phyloP scores from a whole-genome alignment of 2,113 vertebrate genomes.

The Hypocryptadius cinnamomeus region DNA sequence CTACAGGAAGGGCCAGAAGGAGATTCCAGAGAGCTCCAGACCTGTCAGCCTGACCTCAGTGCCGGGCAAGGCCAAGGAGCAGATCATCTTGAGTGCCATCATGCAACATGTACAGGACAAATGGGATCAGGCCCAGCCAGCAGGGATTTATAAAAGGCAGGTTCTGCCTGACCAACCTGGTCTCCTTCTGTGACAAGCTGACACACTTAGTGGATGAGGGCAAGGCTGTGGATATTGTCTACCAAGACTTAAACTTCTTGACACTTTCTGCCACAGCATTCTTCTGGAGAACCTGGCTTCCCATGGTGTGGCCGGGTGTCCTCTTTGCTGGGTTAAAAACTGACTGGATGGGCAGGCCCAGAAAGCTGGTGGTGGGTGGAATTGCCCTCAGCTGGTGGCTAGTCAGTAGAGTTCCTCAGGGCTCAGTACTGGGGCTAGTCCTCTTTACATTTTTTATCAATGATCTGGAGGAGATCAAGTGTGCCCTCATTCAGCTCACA shows the following conservation, averaged over 20 bases:
- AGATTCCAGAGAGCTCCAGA: neutral
- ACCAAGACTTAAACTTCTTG: neutral
- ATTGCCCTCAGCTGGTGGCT: neutral
- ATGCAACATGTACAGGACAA: neutral
- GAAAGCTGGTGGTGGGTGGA: neutral
- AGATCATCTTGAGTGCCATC: neutral
- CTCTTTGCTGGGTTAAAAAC: neutral
- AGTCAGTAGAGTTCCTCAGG: neutral
- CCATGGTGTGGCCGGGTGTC: neutral
- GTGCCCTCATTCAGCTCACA: neutral
- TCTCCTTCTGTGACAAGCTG: neutral
- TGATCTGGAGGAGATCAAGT: neutral
- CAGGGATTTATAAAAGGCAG: neutral
- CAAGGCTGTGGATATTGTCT: neutral
- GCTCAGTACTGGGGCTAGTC: neutral
- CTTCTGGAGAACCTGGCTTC: neutral
- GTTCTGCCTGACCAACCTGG: neutral
- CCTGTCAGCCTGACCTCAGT: neutral
- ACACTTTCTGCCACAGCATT: neutral
- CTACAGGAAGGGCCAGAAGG: neutral
- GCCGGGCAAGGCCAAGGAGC: neutral
- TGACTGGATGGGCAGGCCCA: neutral
- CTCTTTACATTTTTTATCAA: neutral
- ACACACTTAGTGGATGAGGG: neutral
- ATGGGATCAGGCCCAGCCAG: neutral